Base-by-base conservation (phyloP, 2,113 vertebrate species). In the Ellobius talpinus region DNA sequence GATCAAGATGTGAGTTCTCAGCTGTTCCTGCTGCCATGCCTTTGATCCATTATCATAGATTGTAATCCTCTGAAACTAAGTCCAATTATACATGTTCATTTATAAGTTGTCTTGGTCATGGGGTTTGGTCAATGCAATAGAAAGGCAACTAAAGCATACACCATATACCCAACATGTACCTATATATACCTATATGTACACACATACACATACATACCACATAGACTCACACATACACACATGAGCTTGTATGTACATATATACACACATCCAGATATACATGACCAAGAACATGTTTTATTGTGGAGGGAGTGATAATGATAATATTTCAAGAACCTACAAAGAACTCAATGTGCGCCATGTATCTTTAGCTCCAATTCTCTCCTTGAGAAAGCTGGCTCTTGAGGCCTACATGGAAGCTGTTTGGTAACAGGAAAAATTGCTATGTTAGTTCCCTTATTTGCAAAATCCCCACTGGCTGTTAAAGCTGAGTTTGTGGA, bases 351-450 rank as follows among this genome's bases (percentile, higher is more conserved):
- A 8, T 47, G 39, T 52, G 10, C 24, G n/a, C 24, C 1, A 0
- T 76, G 33, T 65, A 36, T 70, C n/a, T 72, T 68, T 81, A 88
- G 19, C 23, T n/a, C 88, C 87, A 19, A 47, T 29, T 50, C 45
- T 79, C 74, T 95, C 65, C 33, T 68, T 61, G 42, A 66, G 86
- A 93, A 90, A 89, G 13, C 73, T 26, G 66, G 90, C 50, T 55
- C 70, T 72, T 81, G 73, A 63, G 61, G 72, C n/a, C 17, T 76
- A 68, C 31, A 45, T 47, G n/a, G 66, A 81, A 8, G 36, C 17
- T 24, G 52, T 52, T 87, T 91, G 74, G 36, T 73, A 61, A 91
- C 31, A 45, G 76, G 66, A 87, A 94, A 96, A 95, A 89, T 70
- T 42, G 65, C 74, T 82, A 13, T 10, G 11, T 89, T 39, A 74